These are phyloP conservation scores for Drosophila flavopinicola DNA, from an alignment of 2,888 invertebrate genomes.

Conservation along the genomic window DNA sequence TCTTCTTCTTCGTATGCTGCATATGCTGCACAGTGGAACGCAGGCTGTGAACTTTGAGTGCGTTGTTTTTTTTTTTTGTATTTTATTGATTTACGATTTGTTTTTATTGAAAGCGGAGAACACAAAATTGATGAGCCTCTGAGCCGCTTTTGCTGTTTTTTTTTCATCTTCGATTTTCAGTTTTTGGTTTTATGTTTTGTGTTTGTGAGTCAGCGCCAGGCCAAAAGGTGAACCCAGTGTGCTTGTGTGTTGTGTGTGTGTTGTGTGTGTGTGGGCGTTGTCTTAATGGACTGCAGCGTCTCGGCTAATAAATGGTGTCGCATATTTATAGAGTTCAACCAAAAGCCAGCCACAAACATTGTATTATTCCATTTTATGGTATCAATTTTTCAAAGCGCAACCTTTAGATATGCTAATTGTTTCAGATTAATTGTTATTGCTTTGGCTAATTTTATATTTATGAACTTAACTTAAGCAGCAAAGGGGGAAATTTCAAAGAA, in stretches of 20 bases:
- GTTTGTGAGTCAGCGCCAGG: slow-evolving; percentile 61
- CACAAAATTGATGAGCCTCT: slow-evolving; percentile 69
- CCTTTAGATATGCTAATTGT: slow-evolving; percentile 33
- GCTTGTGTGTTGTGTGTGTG: slow-evolving; percentile 8
- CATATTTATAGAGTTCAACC: slow-evolving; percentile 26
- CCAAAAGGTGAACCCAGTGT: slow-evolving; percentile 64
- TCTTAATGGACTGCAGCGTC: slow-evolving; percentile 47
- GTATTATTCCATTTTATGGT: slow-evolving; percentile 8
- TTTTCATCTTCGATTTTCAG: too few relatives aligned
- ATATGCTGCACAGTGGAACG: slow-evolving; percentile 9
- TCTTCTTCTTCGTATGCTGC: too few relatives aligned
- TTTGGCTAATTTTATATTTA: slow-evolving; percentile 10
- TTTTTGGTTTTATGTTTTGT: slow-evolving; percentile 4
- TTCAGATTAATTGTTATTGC: slow-evolving; percentile 20
- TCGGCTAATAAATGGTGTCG: slow-evolving; percentile 44
- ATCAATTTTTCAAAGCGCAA: slow-evolving; percentile 23
- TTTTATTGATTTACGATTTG: slow-evolving; percentile 78
- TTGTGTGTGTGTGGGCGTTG: slow-evolving; percentile 40
- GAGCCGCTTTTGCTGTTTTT: slow-evolving; percentile 1
- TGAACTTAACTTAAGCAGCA: background rate
- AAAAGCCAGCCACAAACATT: slow-evolving; percentile 14
- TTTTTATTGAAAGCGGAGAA: slow-evolving; percentile 67
- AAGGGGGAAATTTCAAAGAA: background rate
- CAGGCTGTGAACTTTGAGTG: slow-evolving; percentile 57
- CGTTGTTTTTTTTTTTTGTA: too few relatives aligned